Evolutionary conservation across 2,888 invertebrate species (phyloP).

Genomic region (Tryphoninae sp.): DNA sequence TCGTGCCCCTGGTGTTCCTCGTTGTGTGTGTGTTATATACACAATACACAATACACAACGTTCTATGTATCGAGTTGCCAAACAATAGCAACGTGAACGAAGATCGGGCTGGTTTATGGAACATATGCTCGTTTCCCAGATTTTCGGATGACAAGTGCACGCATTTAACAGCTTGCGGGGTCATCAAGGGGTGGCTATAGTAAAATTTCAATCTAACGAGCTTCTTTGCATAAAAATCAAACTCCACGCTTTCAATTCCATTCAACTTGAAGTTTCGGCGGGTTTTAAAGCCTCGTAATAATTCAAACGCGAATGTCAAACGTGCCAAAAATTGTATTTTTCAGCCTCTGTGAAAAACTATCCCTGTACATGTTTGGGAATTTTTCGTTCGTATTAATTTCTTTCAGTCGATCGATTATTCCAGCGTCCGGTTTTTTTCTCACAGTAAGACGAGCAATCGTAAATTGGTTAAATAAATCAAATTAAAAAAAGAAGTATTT

Average conservation of each 20-base stretch:
- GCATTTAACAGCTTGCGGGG: slow-evolving; percentile 18
- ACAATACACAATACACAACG: slow-evolving; percentile 26
- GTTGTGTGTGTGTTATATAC: not conserved
- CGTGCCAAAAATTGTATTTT: too few species aligned
- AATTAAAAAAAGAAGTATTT: not conserved
- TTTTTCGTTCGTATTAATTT: too few species aligned
- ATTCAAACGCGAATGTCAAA: too few species aligned
- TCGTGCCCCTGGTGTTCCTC: slow-evolving; percentile 20
- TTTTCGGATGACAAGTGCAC: slow-evolving; percentile 44
- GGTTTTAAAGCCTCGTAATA: too few species aligned
- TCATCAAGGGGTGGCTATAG: slow-evolving; percentile 3
- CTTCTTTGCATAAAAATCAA: not conserved
- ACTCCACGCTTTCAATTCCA: not conserved
- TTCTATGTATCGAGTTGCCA: slow-evolving; percentile 49
- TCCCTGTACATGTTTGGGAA: too few species aligned
- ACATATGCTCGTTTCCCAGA: slow-evolving; percentile 56
- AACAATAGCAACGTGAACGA: slow-evolving; percentile 31
- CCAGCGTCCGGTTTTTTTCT: slow-evolving; percentile 32
- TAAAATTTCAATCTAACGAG: not conserved
- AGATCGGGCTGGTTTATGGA: slow-evolving; percentile 2
- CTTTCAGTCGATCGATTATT: too few species aligned
- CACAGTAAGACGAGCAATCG: not conserved
- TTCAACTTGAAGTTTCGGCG: not conserved
- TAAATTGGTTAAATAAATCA: not conserved
- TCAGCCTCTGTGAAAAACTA: too few species aligned